phyloP scores from a whole-genome alignment of 2,888 invertebrate species.

The Proisotoma minuta region DNA sequence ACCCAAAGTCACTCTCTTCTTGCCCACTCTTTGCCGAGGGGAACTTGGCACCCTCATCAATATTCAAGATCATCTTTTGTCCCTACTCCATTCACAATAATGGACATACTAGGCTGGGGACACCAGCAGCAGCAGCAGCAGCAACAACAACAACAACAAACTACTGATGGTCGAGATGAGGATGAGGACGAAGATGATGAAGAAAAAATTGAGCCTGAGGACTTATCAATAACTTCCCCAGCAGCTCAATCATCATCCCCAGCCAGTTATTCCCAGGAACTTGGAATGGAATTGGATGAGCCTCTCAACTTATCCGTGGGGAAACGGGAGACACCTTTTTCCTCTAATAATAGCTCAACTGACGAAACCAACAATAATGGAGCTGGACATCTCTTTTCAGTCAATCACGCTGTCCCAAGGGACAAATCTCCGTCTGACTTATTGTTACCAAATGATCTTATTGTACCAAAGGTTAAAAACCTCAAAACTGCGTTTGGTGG shows the following conservation, averaged over 20 bases:
- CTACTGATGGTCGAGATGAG: not conserved
- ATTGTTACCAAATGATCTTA: slow-evolving; percentile 42
- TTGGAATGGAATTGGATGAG: slow-evolving; percentile 47
- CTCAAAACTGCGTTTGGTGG: slow-evolving; percentile 21
- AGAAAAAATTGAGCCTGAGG: slow-evolving; percentile 24
- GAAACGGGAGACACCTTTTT: slow-evolving; percentile 34
- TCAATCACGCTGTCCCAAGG: not conserved
- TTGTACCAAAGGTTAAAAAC: slow-evolving; percentile 46
- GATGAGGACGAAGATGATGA: slow-evolving; percentile 1
- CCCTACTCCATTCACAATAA: slow-evolving; percentile 81
- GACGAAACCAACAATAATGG: slow-evolving; percentile 35
- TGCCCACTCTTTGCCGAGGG: slow-evolving; percentile 16
- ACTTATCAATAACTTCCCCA: slow-evolving; percentile 9
- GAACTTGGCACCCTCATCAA: slow-evolving; percentile 82
- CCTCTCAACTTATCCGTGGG: slow-evolving; percentile 51
- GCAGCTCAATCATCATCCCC: slow-evolving; percentile 7
- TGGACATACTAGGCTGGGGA: slow-evolving; percentile 73
- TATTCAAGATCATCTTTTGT: slow-evolving; percentile 74
- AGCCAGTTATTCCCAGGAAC: too few species aligned
- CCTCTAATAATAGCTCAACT: slow-evolving; percentile 29
- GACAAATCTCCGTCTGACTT: slow-evolving; percentile 16
- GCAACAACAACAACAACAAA: not conserved
- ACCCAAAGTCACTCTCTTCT: slow-evolving; percentile 18
- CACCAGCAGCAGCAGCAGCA: slow-evolving; percentile 37
- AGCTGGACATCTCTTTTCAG: slow-evolving; percentile 1